These are phyloP conservation scores for Cliona cf. orientalis DNA, from an alignment of 37 sponge, comb jelly and placozoan species.

Conservation along the genomic window DNA sequence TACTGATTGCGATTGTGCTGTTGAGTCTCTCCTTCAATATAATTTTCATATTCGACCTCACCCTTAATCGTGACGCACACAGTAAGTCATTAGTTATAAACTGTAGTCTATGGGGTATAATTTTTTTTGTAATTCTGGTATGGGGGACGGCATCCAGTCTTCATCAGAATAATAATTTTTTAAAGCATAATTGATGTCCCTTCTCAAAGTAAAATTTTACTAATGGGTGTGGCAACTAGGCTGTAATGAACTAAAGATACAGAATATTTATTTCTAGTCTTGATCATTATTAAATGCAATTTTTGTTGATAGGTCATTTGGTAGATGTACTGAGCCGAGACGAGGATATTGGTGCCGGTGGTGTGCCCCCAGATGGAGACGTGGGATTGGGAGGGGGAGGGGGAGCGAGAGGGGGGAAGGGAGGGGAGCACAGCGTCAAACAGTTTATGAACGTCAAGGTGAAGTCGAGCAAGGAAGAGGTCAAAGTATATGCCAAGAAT, in stretches of 20 bases:
- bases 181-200: too few relatives aligned
- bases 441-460: constrained; percentile 25
- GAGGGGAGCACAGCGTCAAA: constrained; percentile 1
- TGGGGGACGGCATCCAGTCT: too few relatives aligned
- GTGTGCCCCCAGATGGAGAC: neutral
- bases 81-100: neutral
- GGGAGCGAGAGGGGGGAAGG: neutral
- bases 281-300: neutral
- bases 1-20: constrained; percentile 18
- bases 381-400: neutral
- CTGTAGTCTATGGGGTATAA: neutral
- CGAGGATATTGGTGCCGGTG: neutral
- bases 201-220: too few relatives aligned
- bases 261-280: too few relatives aligned
- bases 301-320: neutral
- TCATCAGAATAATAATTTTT: too few relatives aligned
- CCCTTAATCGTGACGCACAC: constrained; percentile 42
- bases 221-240: too few relatives aligned
- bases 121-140: too few relatives aligned
- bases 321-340: neutral
- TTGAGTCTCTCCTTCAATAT: constrained; percentile 63
- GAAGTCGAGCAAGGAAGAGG: constrained; percentile 35
- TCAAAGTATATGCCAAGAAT: neutral
- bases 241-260: too few relatives aligned
- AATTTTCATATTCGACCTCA: constrained; percentile 66